These are phyloP conservation scores for Rhinichthys klamathensis DNA, from an alignment of 2,113 vertebrate genomes.

Conservation along the genomic window DNA sequence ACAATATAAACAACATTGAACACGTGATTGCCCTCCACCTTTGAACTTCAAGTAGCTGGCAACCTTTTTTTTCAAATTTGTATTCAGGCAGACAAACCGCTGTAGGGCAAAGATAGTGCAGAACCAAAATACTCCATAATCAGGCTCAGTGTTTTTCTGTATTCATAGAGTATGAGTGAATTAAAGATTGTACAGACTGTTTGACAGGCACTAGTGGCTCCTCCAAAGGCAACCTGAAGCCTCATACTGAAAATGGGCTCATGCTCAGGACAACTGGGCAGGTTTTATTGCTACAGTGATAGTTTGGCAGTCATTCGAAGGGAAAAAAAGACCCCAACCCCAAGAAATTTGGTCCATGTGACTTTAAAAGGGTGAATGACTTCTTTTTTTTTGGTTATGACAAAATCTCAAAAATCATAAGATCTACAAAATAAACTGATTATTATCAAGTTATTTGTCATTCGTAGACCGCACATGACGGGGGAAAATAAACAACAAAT, in stretches of 20 bases:
- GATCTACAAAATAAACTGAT: not conserved
- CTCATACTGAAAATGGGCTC: not conserved
- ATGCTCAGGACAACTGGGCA: not conserved
- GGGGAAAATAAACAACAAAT: not conserved
- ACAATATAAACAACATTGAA: constrained; percentile 11
- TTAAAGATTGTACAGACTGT: constrained; percentile 28
- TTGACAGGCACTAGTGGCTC: constrained; percentile 53
- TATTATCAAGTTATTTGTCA: not conserved
- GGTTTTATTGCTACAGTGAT: constrained; percentile 21
- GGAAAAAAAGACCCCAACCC: not conserved
- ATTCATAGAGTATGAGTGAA: not conserved
- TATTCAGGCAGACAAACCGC: not conserved
- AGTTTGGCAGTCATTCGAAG: constrained; percentile 10
- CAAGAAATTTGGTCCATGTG: constrained; percentile 43
- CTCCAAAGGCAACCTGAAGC: constrained; percentile 30
- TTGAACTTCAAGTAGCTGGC: constrained; percentile 31
- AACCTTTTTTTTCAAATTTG: constrained; percentile 5
- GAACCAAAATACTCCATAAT: not conserved
- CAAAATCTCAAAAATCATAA: not conserved
- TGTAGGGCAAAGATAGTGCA: not conserved
- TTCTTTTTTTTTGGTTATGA: not conserved
- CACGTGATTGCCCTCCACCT: not conserved
- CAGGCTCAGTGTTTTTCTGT: no score
- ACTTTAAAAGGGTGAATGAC: not conserved
- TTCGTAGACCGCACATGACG: not conserved